phyloP scores from a whole-genome alignment of 2,888 invertebrate species.

The Scelioninae gen. 1 region DNA sequence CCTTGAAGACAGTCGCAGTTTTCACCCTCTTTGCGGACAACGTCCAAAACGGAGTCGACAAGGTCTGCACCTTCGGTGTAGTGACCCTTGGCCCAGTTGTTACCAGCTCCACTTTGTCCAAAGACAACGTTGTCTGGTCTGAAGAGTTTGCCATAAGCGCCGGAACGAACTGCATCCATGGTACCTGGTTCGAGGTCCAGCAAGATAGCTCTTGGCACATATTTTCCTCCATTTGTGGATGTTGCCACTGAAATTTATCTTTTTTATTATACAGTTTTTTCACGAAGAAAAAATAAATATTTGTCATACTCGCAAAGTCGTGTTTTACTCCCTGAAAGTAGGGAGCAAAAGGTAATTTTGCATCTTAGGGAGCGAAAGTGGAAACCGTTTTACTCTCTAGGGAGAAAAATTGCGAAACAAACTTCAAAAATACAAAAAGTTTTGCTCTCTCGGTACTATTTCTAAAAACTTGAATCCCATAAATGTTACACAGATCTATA shows the following conservation, averaged over 20 bases:
- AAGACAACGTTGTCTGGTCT: slow-evolving; percentile 84
- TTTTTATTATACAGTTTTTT: background rate
- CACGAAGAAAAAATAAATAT: too few species aligned
- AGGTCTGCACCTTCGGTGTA: slow-evolving; percentile 87
- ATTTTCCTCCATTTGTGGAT: slow-evolving; percentile 86
- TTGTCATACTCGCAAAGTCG: too few species aligned
- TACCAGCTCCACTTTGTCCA: slow-evolving; percentile 74
- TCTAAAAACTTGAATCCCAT: too few species aligned
- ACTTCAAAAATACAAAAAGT: too few species aligned
- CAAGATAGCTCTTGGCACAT: slow-evolving; percentile 57
- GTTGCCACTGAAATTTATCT: slow-evolving; percentile 85
- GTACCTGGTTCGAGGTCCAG: slow-evolving; percentile 64
- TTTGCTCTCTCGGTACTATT: too few species aligned
- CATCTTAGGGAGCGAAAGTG: too few species aligned
- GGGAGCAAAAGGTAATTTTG: too few species aligned
- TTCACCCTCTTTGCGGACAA: slow-evolving; percentile 85
- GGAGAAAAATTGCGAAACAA: too few species aligned
- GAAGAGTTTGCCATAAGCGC: slow-evolving; percentile 53
- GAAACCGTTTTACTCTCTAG: too few species aligned
- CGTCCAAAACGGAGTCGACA: slow-evolving; percentile 85
- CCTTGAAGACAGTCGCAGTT: slow-evolving; percentile 87
- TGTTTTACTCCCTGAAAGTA: too few species aligned
- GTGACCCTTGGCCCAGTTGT: slow-evolving; percentile 86
- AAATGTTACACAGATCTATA: background rate
- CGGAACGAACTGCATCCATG: slow-evolving; percentile 55